Conservation (phyloP, 2,113 vertebrate species). For the Poeciliopsis occidentalis region DNA sequence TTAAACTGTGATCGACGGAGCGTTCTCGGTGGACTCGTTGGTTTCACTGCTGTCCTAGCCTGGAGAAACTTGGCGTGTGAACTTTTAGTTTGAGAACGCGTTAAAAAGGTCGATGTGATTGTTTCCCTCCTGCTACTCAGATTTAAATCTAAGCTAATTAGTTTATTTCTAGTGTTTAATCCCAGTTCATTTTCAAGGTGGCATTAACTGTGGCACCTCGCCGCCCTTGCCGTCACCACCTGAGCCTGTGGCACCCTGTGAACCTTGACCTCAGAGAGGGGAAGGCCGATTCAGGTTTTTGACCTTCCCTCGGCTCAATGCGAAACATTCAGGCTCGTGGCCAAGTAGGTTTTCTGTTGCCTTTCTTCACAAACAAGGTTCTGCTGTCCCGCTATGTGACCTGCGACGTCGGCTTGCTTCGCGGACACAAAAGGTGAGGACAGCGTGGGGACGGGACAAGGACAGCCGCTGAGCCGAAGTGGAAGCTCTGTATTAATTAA, state of each 20-base stretch:
- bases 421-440: slow-evolving; percentile 71
- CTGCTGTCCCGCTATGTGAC: slow-evolving; percentile 67
- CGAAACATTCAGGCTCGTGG: slow-evolving; percentile 59
- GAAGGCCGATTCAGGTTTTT: slow-evolving; percentile 39
- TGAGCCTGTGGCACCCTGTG: slow-evolving; percentile 37
- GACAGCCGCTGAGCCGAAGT: slow-evolving; percentile 66
- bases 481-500: slow-evolving; percentile 82
- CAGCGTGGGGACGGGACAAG: slow-evolving; percentile 69
- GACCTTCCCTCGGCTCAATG: slow-evolving; percentile 33
- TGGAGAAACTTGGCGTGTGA: background rate
- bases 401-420: slow-evolving; percentile 58
- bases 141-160: slow-evolving; percentile 44
- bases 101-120: slow-evolving; percentile 27
- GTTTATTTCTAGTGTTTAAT: slow-evolving; percentile 59
- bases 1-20: slow-evolving; percentile 67
- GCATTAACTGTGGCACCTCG: slow-evolving; percentile 52
- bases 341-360: slow-evolving; percentile 45
- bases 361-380: slow-evolving; percentile 62
- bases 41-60: background rate
- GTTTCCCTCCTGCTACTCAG: slow-evolving; percentile 28
- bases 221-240: slow-evolving; percentile 54
- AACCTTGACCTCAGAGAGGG: slow-evolving; percentile 43
- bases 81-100: slow-evolving; percentile 2
- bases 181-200: slow-evolving; percentile 62
- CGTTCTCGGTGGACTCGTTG: slow-evolving; percentile 47